phyloP scores from a whole-genome alignment of 2,888 invertebrate species.

The Cristatella mucedo region DNA sequence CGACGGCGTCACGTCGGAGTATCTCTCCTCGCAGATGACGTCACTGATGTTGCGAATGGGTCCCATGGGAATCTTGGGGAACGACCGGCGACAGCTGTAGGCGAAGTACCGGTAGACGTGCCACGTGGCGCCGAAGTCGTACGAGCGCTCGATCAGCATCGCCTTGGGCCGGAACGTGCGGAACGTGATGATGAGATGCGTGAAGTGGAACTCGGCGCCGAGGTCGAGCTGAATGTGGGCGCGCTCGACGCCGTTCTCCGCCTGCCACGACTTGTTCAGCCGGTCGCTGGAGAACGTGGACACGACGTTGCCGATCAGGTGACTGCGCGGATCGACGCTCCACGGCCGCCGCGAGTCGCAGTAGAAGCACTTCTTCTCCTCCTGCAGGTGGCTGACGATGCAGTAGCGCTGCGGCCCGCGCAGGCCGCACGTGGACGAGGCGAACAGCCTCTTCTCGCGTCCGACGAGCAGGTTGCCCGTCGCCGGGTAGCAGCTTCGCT shows the following conservation, averaged over 20 bases:
- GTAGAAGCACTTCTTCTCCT: conserved; percentile 66
- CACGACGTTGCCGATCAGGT: conserved; percentile 79
- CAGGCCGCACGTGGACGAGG: conserved; percentile 90
- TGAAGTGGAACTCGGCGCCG: conserved; percentile 98
- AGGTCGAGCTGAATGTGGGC: conserved; percentile 79
- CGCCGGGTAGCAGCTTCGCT: conserved; percentile 91
- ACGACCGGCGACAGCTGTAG: conserved; percentile 72
- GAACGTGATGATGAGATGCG: conserved; percentile 92
- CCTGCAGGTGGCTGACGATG: conserved; percentile 51
- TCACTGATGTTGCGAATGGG: conserved; percentile 63
- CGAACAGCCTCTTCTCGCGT: conserved; percentile 64
- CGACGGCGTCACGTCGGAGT: conserved; percentile 84
- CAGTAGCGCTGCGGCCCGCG: conserved; percentile 64
- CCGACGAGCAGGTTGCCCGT: conserved; percentile 95
- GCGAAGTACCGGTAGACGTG: conserved; percentile 86
- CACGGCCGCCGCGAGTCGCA: conserved; percentile 68
- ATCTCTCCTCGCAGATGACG: conserved; percentile 85
- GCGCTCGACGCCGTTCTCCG: conserved; percentile 87
- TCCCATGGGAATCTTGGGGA: conserved; percentile 60
- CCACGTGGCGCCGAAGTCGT: conserved; percentile 87
- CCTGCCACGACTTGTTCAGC: conserved; percentile 73
- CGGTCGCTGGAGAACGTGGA: conserved; percentile 43
- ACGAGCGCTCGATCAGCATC: conserved; percentile 71
- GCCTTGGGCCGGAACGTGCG: conserved; percentile 95
- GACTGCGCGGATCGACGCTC: conserved; percentile 48